Evolutionary conservation across 2,888 invertebrate genomes (phyloP).

Genomic region (Acrobasis consociella): DNA sequence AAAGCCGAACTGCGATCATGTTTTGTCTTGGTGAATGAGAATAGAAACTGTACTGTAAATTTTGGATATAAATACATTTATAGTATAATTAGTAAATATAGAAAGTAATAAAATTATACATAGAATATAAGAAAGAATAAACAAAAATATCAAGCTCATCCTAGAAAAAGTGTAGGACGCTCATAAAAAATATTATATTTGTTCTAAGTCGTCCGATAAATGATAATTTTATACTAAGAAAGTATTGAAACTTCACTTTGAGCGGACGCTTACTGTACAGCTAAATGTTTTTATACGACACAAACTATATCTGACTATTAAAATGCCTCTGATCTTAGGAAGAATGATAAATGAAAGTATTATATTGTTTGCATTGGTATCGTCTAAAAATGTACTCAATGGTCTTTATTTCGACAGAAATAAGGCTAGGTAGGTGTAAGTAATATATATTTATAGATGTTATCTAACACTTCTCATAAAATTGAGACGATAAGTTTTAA

Average conservation of each 20-base stretch:
- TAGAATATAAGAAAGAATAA: conserved; percentile 19
- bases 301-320: too few species aligned
- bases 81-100: conserved; percentile 4
- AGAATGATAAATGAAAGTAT: background rate
- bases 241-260: background rate
- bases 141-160: conserved; percentile 18
- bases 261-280: background rate
- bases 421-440: background rate
- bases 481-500: background rate
- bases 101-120: conserved; percentile 16
- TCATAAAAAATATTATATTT: conserved; percentile 15
- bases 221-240: background rate
- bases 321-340: background rate
- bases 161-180: conserved; percentile 17
- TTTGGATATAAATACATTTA: conserved; percentile 12
- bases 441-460: background rate
- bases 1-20: background rate
- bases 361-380: background rate
- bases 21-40: background rate
- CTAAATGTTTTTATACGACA: background rate
- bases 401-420: background rate
- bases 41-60: background rate
- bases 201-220: conserved; percentile 2
- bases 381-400: background rate
- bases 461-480: conserved; percentile 1